Conservation (phyloP, 2,888 invertebrate genomes). For the Mesorhabditis spiculigera region DNA sequence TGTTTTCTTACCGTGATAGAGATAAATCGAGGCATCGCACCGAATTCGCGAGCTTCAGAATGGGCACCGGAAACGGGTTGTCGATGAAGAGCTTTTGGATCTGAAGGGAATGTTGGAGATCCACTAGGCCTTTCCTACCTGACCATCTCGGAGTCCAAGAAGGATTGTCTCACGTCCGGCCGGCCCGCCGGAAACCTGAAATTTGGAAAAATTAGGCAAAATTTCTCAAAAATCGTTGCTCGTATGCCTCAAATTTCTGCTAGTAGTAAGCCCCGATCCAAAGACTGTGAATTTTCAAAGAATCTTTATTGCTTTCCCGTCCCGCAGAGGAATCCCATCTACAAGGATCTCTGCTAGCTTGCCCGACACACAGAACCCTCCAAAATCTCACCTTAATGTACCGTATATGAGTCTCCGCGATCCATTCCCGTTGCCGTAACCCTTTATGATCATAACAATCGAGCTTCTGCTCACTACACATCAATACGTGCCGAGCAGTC, state of each 20-base stretch:
- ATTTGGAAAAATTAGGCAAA: background rate
- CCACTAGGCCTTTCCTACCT: slow-evolving; percentile 57
- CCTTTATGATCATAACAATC: slow-evolving; percentile 75
- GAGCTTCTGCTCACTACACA: slow-evolving; percentile 78
- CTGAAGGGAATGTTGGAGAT: slow-evolving; percentile 62
- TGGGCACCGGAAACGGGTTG: slow-evolving; percentile 77
- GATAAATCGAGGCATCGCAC: slow-evolving; percentile 63
- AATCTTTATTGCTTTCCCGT: too few species aligned
- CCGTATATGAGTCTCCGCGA: slow-evolving; percentile 77
- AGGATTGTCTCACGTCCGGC: slow-evolving; percentile 82
- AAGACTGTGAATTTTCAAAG: too few species aligned
- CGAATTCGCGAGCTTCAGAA: slow-evolving; percentile 71
- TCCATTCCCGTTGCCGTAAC: slow-evolving; percentile 77
- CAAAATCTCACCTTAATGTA: slow-evolving; percentile 58
- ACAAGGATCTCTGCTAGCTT: too few species aligned
- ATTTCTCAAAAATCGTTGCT: too few species aligned
- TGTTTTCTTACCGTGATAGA: slow-evolving; percentile 18
- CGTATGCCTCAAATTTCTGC: too few species aligned
- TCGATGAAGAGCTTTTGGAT: slow-evolving; percentile 87
- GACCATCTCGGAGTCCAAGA: slow-evolving; percentile 82
- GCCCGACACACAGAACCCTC: too few species aligned
- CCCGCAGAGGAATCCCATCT: too few species aligned
- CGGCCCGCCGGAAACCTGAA: slow-evolving; percentile 74
- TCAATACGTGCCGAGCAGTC: slow-evolving; percentile 76
- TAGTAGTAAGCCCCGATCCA: too few species aligned